A percentile compares a stretch with the other conserved stretches of the same genome.
These are phyloP conservation scores for Marmota monax DNA, from an alignment of 2,113 vertebrate genomes.

Conservation along the genomic window DNA sequence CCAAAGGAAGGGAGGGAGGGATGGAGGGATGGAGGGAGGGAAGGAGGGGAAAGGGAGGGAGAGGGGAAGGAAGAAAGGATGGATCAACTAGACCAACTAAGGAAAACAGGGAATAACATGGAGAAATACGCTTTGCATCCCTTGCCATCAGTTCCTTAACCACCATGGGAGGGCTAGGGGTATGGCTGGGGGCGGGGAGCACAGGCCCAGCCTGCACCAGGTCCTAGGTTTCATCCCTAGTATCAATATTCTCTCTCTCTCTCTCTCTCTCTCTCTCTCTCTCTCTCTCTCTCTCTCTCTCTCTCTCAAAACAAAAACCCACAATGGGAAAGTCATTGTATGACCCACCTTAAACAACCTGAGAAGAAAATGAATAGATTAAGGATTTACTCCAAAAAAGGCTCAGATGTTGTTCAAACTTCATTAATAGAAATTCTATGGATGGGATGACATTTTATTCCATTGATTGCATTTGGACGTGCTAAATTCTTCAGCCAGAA, in stretches of 20 bases:
- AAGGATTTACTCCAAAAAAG: background rate
- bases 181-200: too few species aligned
- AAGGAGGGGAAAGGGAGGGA: background rate
- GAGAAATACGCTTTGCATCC: background rate
- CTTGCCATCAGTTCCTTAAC: background rate
- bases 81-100: background rate
- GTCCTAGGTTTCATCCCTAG: background rate
- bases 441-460: background rate
- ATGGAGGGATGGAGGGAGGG: background rate
- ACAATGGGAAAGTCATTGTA: background rate
- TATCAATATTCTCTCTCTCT: background rate
- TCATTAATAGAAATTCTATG: background rate
- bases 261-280: too few species aligned
- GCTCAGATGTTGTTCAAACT: background rate
- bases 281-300: too few species aligned
- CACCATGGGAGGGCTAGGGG: background rate
- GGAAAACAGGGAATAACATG: background rate
- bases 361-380: background rate
- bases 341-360: background rate
- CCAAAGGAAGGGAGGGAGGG: too few species aligned
- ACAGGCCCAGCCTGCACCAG: background rate
- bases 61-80: background rate
- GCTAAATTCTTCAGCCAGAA: background rate
- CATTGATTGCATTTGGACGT: background rate
- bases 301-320: background rate